Percentiles rank a stretch among this genome's conserved stretches.
These are phyloP conservation scores for Sebastes melanostomus DNA, from an alignment of 2,797 vertebrate genomes.

Conservation along the genomic window DNA sequence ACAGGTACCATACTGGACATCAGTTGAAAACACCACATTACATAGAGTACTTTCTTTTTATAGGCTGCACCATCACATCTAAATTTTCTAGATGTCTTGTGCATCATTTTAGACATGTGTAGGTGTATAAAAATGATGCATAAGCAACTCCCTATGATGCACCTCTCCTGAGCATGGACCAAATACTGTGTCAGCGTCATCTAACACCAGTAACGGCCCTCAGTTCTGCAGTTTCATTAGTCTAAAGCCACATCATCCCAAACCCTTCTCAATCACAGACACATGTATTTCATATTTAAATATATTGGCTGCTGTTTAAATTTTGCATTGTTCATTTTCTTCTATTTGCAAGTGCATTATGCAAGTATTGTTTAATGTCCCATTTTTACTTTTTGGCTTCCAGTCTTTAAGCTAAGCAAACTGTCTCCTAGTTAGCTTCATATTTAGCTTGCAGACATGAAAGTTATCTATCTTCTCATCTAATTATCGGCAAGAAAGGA, in stretches of 20 bases:
- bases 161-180: constrained; percentile 5
- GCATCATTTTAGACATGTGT: not conserved
- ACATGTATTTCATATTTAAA: not conserved
- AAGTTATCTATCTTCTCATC: not conserved
- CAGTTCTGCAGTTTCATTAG: not conserved
- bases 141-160: not conserved
- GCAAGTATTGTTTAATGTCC: no score
- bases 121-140: constrained; percentile 10
- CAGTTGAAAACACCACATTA: not conserved
- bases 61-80: not conserved
- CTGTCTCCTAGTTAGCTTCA: not conserved
- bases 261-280: not conserved
- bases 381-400: not conserved
- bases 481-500: not conserved
- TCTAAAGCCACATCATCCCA: not conserved
- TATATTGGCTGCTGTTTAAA: not conserved
- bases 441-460: not conserved
- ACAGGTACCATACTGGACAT: not conserved
- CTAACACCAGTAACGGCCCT: not conserved
- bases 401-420: not conserved
- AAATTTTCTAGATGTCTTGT: not conserved
- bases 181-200: constrained; percentile 3
- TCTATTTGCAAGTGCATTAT: not conserved
- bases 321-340: not conserved
- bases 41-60: not conserved